Conservation (phyloP, 2,797 vertebrate genomes). For the Austrolebias charrua region DNA sequence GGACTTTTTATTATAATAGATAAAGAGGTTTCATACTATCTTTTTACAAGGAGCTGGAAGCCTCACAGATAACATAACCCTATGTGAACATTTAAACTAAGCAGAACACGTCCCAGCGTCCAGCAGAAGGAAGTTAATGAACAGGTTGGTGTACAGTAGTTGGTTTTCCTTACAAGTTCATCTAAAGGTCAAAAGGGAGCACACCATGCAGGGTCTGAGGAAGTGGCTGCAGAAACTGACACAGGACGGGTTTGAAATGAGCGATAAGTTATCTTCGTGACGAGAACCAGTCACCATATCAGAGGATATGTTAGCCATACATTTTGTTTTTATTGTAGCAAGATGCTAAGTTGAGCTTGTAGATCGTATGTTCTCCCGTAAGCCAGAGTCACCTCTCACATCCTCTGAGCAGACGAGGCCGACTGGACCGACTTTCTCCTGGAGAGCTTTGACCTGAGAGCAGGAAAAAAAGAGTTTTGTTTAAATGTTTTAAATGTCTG, state of each 20-base stretch:
- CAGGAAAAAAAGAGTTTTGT: not conserved
- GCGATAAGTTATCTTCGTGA: constrained; percentile 26
- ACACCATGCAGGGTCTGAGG: constrained; percentile 68
- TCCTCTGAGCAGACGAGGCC: constrained; percentile 87
- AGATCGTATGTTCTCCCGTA: constrained; percentile 62
- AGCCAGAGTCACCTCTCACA: constrained; percentile 78
- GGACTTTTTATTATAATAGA: constrained; percentile 24
- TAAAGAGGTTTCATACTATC: constrained; percentile 26
- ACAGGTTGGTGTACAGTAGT: constrained; percentile 30
- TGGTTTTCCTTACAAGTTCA: constrained; percentile 48
- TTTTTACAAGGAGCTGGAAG: constrained; percentile 39
- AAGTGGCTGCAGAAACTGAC: constrained; percentile 45
- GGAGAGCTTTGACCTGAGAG: constrained; percentile 92
- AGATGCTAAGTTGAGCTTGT: constrained; percentile 48
- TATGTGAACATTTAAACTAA: constrained; percentile 53
- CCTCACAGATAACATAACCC: constrained; percentile 45
- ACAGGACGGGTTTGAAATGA: constrained; percentile 29
- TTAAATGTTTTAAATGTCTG: not conserved
- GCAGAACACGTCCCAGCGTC: constrained; percentile 46
- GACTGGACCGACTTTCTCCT: constrained; percentile 93
- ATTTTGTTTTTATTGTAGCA: constrained; percentile 54
- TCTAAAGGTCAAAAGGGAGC: constrained; percentile 53
- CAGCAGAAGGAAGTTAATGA: constrained; percentile 50
- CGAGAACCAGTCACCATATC: constrained; percentile 37
- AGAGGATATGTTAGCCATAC: constrained; percentile 54